phyloP scores from a whole-genome alignment of 2,113 vertebrate species.

The Eupsittula cactorum region DNA sequence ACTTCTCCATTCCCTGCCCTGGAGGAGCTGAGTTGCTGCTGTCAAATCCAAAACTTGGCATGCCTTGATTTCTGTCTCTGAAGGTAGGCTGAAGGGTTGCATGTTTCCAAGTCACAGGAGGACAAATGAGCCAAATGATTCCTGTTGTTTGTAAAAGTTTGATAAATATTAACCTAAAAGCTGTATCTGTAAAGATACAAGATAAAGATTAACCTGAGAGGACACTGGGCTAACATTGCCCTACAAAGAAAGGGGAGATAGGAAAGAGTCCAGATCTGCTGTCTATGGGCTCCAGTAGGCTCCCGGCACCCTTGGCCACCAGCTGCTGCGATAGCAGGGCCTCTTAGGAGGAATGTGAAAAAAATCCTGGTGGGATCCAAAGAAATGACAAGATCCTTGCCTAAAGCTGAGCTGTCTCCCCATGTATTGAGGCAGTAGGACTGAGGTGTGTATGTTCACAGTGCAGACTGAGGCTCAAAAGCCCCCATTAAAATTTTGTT shows the following conservation, averaged over 20 bases:
- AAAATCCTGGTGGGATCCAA: background rate
- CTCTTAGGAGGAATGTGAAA: background rate
- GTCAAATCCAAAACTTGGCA: background rate
- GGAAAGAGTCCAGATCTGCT: background rate
- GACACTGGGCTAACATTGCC: accelerated
- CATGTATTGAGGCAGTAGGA: background rate
- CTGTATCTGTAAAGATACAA: background rate
- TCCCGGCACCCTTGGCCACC: background rate
- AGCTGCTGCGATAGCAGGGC: background rate
- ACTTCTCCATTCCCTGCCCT: background rate
- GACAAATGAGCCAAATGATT: background rate
- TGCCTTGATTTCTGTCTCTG: background rate
- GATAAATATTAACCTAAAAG: background rate
- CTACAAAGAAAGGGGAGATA: background rate
- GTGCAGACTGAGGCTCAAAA: background rate
- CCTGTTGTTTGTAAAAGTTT: background rate
- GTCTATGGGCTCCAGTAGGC: background rate
- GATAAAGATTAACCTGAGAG: background rate
- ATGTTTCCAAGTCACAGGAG: background rate
- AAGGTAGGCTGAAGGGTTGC: background rate
- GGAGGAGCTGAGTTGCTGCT: background rate
- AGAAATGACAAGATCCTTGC: background rate
- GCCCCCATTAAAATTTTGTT: background rate
- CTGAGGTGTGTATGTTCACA: background rate
- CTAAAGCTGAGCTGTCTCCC: background rate